Evolutionary conservation across 2,797 vertebrate genomes (phyloP).

Genomic region (Girardinus metallicus): DNA sequence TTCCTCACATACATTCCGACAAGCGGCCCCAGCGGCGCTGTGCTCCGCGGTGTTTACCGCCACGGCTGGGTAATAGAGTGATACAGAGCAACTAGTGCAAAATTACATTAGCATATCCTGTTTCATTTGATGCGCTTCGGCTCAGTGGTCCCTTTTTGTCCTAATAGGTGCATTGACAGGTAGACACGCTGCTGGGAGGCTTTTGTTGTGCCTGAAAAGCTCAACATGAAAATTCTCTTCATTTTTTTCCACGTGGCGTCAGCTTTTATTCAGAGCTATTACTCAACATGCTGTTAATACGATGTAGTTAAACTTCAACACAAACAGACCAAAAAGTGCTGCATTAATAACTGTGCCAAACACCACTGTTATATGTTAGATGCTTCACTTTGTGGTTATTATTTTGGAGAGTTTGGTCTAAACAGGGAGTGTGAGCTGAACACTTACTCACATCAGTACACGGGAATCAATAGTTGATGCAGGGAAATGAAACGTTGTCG

Average conservation of each 20-base stretch:
- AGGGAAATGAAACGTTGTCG: not conserved
- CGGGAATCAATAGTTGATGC: not conserved
- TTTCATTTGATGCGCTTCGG: slow-evolving; percentile 31
- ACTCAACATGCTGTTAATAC: not conserved
- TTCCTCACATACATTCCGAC: not conserved
- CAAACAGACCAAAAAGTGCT: not conserved
- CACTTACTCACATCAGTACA: not conserved
- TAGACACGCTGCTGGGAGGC: slow-evolving; percentile 9
- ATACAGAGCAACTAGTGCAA: slow-evolving; percentile 19
- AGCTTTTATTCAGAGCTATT: slow-evolving; percentile 17
- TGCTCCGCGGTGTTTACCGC: slow-evolving; percentile 12
- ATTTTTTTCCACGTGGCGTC: slow-evolving; percentile 14
- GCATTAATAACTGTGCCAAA: not conserved
- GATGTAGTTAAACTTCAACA: not conserved
- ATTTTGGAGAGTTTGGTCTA: not conserved
- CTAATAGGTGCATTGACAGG: slow-evolving; percentile 21
- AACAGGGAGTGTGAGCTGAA: not conserved
- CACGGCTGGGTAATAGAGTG: slow-evolving; percentile 34
- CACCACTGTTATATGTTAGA: not conserved
- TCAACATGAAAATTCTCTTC: not conserved
- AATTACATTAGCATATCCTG: slow-evolving; percentile 38
- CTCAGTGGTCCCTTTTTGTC: slow-evolving; percentile 29
- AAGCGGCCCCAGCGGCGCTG: not conserved
- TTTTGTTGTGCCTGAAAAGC: slow-evolving; percentile 14
- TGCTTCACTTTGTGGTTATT: not conserved